phyloP scores from a whole-genome alignment of 2,797 vertebrate genomes.

The Pipistrellus kuhlii region DNA sequence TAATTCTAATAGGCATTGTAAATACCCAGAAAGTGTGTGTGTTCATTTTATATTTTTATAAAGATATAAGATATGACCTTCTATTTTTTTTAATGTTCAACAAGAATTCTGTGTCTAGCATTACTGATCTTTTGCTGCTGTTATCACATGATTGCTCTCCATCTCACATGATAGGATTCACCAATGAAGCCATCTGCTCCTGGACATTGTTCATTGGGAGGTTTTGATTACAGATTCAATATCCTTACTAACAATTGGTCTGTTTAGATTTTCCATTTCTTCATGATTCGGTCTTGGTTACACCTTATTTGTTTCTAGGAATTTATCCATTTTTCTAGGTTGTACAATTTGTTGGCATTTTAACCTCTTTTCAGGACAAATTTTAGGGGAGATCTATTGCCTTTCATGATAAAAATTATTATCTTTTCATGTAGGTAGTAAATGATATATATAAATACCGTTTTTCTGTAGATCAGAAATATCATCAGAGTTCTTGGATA shows the following conservation, averaged over 20 bases:
- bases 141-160: neutral
- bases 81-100: neutral
- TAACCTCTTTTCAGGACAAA: neutral
- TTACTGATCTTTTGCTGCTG: neutral
- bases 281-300: neutral
- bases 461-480: neutral
- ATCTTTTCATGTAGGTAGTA: neutral
- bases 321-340: neutral
- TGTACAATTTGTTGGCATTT: neutral
- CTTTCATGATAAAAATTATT: slow-evolving; percentile 12
- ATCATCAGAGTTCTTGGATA: neutral
- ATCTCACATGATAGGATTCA: neutral
- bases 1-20: neutral
- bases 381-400: slow-evolving; percentile 1
- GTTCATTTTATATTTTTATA: neutral
- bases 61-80: neutral
- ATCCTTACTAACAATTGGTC: neutral
- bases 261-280: neutral
- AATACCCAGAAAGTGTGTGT: neutral
- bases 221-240: neutral
- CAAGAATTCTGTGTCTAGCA: neutral
- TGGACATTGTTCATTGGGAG: neutral
- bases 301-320: neutral
- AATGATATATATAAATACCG: neutral
- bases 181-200: neutral